Evolutionary conservation across 2,113 vertebrate species (phyloP).

Genomic region (Chaetura pelagica): DNA sequence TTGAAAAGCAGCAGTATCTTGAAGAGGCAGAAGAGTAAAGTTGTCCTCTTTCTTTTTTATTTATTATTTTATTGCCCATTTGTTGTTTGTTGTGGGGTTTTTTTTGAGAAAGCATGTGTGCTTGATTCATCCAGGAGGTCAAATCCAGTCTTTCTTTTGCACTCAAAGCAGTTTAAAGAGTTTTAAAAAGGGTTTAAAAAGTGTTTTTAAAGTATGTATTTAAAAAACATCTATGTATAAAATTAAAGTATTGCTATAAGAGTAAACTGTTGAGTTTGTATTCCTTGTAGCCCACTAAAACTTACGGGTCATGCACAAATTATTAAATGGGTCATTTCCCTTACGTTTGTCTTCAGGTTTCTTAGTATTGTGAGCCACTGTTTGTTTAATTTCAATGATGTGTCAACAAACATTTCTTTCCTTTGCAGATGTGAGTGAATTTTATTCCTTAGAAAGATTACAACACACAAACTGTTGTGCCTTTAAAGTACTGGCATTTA

Average conservation of each 20-base stretch:
- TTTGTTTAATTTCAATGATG: conserved; percentile 14
- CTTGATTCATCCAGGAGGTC: neutral
- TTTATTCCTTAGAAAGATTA: conserved; percentile 16
- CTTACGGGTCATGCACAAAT: neutral
- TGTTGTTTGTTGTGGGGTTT: neutral
- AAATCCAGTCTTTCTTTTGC: neutral
- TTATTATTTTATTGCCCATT: neutral
- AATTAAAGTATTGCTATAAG: neutral
- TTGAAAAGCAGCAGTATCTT: neutral
- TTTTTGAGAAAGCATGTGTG: neutral
- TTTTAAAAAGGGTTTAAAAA: neutral
- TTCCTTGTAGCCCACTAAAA: neutral
- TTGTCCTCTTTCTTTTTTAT: neutral
- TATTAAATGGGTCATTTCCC: neutral
- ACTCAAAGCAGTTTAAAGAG: neutral
- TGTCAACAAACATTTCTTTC: conserved; percentile 9
- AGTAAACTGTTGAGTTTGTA: neutral
- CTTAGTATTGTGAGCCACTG: neutral
- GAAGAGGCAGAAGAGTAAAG: neutral
- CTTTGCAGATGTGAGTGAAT: neutral
- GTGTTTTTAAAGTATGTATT: neutral
- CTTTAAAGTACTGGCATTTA: conserved; percentile 3
- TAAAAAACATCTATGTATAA: neutral
- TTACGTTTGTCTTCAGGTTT: neutral
- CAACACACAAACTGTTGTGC: neutral